Evolutionary conservation across 2,113 vertebrate species (phyloP).

Genomic region (Trinectes maculatus): DNA sequence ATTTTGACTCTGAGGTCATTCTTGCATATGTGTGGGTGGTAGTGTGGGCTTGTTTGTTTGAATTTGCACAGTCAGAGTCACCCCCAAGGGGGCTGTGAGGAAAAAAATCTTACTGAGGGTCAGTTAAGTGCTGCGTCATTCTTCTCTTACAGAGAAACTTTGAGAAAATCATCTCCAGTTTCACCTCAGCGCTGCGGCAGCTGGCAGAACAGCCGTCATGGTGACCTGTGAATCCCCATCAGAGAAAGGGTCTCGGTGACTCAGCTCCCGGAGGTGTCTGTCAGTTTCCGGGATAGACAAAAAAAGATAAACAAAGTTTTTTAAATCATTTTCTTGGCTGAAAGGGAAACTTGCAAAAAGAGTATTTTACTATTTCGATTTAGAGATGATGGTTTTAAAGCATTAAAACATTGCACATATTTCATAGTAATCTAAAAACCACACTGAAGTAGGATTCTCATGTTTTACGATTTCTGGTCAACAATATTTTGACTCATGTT

Average conservation of each 20-base stretch:
- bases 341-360: constrained; percentile 9
- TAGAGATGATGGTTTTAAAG: constrained; percentile 7
- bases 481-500: too few species aligned
- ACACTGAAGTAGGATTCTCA: constrained; percentile 9
- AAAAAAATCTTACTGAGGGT: constrained; percentile 39
- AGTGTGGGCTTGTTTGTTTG: constrained; percentile 10
- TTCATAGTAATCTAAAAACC: too few species aligned
- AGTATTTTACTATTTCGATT: not conserved
- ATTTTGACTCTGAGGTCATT: constrained; percentile 13
- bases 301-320: constrained; percentile 13
- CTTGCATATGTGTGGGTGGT: constrained; percentile 35
- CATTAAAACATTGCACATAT: too few species aligned
- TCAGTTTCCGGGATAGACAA: constrained; percentile 56
- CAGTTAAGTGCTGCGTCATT: constrained; percentile 46
- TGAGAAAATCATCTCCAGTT: constrained; percentile 35
- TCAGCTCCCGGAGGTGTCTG: constrained; percentile 62
- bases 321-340: constrained; percentile 1
- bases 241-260: constrained; percentile 55
- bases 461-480: too few species aligned
- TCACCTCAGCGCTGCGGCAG: constrained; percentile 45
- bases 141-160: constrained; percentile 43
- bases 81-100: constrained; percentile 19
- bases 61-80: not conserved
- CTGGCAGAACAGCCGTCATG: constrained; percentile 48
- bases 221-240: constrained; percentile 47